Percentiles rank a stretch among this genome's conserved stretches.
Conservation (phyloP, 2,113 vertebrate genomes). For the Cranoglanis bouderius region DNA sequence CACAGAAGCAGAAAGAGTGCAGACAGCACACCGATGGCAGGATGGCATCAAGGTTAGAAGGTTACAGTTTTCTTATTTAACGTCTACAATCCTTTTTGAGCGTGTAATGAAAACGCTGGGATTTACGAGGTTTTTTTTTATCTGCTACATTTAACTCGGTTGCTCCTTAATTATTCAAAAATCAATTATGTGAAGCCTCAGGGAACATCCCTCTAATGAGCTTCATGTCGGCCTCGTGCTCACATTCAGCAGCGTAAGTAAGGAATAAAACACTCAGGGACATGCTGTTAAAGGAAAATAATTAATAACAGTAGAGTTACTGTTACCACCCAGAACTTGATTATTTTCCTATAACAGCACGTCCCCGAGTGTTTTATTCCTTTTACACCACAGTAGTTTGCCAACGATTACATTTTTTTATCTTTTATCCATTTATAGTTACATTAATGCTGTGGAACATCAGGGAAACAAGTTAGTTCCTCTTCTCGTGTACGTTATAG, state of each 20-base stretch:
- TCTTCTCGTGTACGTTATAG: not conserved
- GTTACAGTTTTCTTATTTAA: not conserved
- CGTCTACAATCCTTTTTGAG: not conserved
- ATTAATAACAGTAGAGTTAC: not conserved
- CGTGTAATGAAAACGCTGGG: not conserved
- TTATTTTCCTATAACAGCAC: not conserved
- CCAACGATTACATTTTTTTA: not conserved
- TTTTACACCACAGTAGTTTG: not conserved
- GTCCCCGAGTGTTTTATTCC: not conserved
- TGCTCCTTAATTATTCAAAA: constrained; percentile 13
- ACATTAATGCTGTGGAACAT: not conserved
- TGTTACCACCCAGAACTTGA: not conserved
- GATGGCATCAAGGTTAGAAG: constrained; percentile 90
- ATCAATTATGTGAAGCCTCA: not conserved
- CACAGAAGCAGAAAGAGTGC: constrained; percentile 88
- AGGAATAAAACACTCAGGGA: not conserved
- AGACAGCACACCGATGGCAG: constrained; percentile 91
- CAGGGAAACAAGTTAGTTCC: not conserved
- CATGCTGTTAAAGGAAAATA: not conserved
- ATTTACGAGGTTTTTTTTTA: not conserved
- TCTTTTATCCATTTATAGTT: not conserved
- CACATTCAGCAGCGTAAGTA: not conserved
- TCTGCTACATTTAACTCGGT: not conserved
- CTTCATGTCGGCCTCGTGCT: not conserved
- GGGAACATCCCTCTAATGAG: not conserved